phyloP scores from a whole-genome alignment of 2,797 vertebrate genomes.

The Tachyglossus aculeatus region DNA sequence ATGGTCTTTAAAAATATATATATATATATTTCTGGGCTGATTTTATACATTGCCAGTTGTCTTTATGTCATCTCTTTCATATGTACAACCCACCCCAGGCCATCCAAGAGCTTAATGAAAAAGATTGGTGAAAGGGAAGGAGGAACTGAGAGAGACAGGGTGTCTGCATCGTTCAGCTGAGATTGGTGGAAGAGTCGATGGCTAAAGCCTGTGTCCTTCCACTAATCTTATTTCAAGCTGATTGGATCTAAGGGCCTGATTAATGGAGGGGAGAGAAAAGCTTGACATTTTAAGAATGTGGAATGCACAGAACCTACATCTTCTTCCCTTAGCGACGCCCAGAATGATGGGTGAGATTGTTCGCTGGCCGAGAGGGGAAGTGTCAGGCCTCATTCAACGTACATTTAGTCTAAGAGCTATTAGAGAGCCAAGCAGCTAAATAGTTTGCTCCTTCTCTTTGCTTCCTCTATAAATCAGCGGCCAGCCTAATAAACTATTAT shows the following conservation, averaged over 20 bases:
- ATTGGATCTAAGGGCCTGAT: neutral
- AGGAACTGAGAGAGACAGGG: neutral
- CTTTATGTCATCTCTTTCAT: no score
- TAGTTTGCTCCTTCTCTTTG: rapidly evolving
- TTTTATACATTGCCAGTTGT: no score
- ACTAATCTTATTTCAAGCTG: neutral
- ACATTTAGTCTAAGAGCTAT: neutral
- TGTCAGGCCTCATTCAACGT: neutral
- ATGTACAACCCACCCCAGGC: rapidly evolving
- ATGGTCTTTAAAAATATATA: no score
- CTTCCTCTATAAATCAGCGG: neutral
- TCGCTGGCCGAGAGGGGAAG: neutral
- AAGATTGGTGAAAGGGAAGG: neutral
- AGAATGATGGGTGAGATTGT: neutral
- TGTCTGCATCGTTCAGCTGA: neutral
- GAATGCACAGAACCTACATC: neutral
- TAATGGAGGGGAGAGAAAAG: neutral
- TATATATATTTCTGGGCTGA: no score
- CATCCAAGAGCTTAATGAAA: neutral
- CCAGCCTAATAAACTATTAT: neutral
- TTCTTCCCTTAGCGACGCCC: rapidly evolving
- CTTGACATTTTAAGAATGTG: rapidly evolving
- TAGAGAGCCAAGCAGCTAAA: neutral
- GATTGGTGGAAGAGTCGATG: neutral
- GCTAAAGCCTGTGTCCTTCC: neutral